These are phyloP conservation scores for Nanorana parkeri DNA, from an alignment of 2,113 vertebrate genomes.

Conservation along the genomic window DNA sequence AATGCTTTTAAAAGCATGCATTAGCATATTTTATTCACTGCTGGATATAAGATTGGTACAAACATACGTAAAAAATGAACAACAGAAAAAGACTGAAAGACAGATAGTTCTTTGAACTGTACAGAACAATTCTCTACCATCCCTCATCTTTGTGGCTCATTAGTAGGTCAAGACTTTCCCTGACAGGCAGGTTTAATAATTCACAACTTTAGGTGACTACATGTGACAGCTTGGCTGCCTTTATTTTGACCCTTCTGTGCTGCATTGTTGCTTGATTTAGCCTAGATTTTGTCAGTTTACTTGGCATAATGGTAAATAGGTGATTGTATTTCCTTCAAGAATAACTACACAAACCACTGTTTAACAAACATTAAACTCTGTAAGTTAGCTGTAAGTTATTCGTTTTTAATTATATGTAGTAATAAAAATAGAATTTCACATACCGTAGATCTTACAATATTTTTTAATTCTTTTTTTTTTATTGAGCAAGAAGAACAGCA, in stretches of 20 bases:
- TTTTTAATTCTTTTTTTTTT: no score
- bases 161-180: conserved; percentile 43
- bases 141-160: conserved; percentile 45
- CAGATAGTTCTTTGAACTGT: conserved; percentile 6
- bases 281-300: conserved; percentile 11
- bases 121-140: background rate
- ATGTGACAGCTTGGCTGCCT: conserved; percentile 47
- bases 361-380: no score
- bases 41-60: background rate
- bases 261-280: background rate
- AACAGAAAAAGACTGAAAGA: background rate
- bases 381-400: no score
- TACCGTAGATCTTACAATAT: no score
- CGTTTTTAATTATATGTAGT: no score
- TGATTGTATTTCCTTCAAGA: background rate
- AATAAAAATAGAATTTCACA: no score
- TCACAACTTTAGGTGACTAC: conserved; percentile 24
- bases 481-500: no score
- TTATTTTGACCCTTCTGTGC: conserved; percentile 17
- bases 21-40: conserved; percentile 21
- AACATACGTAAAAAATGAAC: background rate
- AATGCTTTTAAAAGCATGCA: background rate
- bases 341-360: no score
- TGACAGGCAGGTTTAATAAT: conserved; percentile 51
- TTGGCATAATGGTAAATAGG: background rate